Evolutionary conservation across 2,888 invertebrate genomes (phyloP), one percentile per base, ranked within the genome.

Genomic region (Papilio elwesi): DNA sequence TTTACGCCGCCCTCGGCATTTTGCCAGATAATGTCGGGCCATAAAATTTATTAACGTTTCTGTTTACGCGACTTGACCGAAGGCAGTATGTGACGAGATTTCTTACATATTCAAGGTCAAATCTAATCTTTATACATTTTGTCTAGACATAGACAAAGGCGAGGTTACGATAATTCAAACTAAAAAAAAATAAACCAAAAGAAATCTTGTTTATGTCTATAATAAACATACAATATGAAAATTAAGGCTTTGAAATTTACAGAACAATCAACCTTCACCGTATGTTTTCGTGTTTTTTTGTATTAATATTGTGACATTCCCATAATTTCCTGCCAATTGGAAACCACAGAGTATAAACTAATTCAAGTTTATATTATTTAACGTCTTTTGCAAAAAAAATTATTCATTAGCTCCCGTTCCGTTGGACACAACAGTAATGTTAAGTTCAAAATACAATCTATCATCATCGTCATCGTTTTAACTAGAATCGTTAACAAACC

Each of bases 201-300:
- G 57, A 57, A 57, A 38, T 59, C 38, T 59, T n/a, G 59, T 59
- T 57, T 57, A 38, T 85, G 8, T 96, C 96, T 94, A 96, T 96
- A 91, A 96, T 96, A 43, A 95, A 95, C 90, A 96, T 96, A 82
- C 2, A n/a, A 59, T 59, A n/a, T 38, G n/a, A 59, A n/a, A 59
- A 38, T 9, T 59, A 6, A 38, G 13, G 38, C 8, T 57, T 11
- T 59, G n/a, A 38, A 38, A 26, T 26, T 53, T 4, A 13, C 16
- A 36, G 36, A 36, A 57, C 12, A 12, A 57, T 36, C 2, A 26
- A 26, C 4, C 26, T 26, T 36, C 36, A 57, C 16, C 26, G 26
- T 26, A 55, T 55, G 12, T 9, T 26, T 10, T 15, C 11, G 12
- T 26, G 16, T 5, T 6, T 26, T 57, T 36, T 13, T 36, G 6